Evolutionary conservation across 1,140 invertebrate genomes (phyloP).

Genomic region (Drosophila hydei): DNA sequence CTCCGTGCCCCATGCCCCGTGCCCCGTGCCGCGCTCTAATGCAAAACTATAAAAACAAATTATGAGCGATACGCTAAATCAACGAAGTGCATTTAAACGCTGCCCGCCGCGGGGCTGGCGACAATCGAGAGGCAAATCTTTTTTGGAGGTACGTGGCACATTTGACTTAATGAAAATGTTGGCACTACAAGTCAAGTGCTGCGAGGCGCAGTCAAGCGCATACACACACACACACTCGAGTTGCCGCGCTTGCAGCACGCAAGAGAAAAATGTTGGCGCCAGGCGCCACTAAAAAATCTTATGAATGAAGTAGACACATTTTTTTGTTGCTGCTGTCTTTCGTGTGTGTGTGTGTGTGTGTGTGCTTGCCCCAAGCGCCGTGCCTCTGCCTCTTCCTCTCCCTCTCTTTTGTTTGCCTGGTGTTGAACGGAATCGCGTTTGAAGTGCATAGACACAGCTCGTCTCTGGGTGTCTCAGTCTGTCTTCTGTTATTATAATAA

Average conservation of each 20-base stretch:
- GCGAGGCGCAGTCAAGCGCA: slow-evolving; percentile 65
- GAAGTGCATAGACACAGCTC: slow-evolving; percentile 38
- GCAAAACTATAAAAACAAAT: slow-evolving; percentile 82
- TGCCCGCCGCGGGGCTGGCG: not conserved
- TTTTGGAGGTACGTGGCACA: slow-evolving; percentile 60
- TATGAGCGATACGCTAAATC: slow-evolving; percentile 83
- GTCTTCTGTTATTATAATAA: slow-evolving; percentile 59
- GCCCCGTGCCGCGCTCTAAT: slow-evolving; percentile 59
- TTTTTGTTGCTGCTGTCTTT: slow-evolving; percentile 47
- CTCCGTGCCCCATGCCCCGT: slow-evolving; percentile 18
- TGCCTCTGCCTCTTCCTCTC: not conserved
- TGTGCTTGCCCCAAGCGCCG: not conserved
- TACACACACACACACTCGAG: slow-evolving; percentile 37
- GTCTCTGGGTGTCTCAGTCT: slow-evolving; percentile 8
- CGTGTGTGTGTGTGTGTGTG: slow-evolving; percentile 3
- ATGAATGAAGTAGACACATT: slow-evolving; percentile 81
- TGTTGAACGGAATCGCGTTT: slow-evolving; percentile 66
- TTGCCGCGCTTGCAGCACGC: slow-evolving; percentile 68
- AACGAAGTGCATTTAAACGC: slow-evolving; percentile 67
- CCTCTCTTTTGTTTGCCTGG: slow-evolving; percentile 26
- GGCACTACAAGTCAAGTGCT: slow-evolving; percentile 83
- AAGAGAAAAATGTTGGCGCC: slow-evolving; percentile 81
- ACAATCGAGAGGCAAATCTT: slow-evolving; percentile 42
- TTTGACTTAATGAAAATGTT: slow-evolving; percentile 83
- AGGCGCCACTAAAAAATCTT: slow-evolving; percentile 81